Conservation (phyloP, 2,888 invertebrate species). For the Monoplex corrugatus region DNA sequence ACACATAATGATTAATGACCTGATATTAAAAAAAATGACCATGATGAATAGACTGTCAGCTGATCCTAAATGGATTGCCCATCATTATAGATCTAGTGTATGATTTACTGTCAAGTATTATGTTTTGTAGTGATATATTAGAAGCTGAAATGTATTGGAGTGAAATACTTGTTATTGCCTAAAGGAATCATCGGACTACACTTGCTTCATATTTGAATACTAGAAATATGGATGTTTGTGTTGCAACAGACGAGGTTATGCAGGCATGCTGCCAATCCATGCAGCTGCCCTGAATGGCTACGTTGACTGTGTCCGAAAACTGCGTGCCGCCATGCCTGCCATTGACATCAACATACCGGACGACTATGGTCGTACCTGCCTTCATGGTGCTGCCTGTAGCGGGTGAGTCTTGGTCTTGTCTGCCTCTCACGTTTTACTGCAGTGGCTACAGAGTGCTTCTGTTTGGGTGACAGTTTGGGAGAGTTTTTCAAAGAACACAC, state of each 20-base stretch:
- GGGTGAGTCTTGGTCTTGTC: constrained; percentile 77
- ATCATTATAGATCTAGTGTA: too few species aligned
- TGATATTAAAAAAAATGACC: too few species aligned
- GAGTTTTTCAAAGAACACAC: background rate
- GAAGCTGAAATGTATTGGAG: too few species aligned
- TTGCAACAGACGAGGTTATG: constrained; percentile 70
- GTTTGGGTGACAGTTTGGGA: background rate
- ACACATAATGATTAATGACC: too few species aligned
- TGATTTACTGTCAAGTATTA: too few species aligned
- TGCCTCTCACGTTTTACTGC: background rate
- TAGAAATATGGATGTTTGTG: too few species aligned
- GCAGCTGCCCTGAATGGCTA: constrained; percentile 86
- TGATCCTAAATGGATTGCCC: too few species aligned
- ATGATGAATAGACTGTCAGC: too few species aligned
- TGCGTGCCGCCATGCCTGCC: constrained; percentile 72
- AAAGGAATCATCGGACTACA: background rate
- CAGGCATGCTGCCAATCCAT: constrained; percentile 85
- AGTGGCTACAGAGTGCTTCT: constrained; percentile 17
- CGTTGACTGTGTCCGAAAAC: constrained; percentile 85
- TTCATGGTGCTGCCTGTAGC: constrained; percentile 86
- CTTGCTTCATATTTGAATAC: background rate
- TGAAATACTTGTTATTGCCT: too few species aligned
- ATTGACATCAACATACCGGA: constrained; percentile 85
- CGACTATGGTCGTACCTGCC: constrained; percentile 85
- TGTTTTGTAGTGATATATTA: too few species aligned